Percentiles rank a stretch among this genome's conserved stretches.
These are phyloP conservation scores for Tenebrio molitor DNA, from an alignment of 1,140 invertebrate species.

Conservation along the genomic window DNA sequence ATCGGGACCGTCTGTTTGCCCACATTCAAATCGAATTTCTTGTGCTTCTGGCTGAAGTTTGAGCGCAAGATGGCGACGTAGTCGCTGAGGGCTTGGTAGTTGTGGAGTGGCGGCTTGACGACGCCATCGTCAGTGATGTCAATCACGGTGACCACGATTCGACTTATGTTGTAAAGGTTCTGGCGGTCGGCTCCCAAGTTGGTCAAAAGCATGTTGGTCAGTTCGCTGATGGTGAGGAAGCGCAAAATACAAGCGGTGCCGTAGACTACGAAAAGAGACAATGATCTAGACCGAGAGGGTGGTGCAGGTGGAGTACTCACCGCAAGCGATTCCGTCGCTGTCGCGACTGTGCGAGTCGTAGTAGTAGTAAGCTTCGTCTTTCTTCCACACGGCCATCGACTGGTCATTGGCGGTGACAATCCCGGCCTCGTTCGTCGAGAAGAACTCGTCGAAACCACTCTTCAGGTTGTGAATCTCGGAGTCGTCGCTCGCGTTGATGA, in stretches of 20 bases:
- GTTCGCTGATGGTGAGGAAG: constrained; percentile 30
- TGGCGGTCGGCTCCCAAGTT: constrained; percentile 49
- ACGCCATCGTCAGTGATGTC: constrained; percentile 49
- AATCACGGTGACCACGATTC: constrained; percentile 49
- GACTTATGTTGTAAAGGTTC: constrained; percentile 52
- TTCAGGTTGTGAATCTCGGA: constrained; percentile 65
- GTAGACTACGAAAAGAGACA: background rate
- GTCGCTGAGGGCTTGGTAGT: constrained; percentile 56
- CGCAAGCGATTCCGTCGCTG: constrained; percentile 60
- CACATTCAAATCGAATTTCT: constrained; percentile 57
- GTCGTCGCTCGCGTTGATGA: constrained; percentile 62
- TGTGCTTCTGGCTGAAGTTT: constrained; percentile 49
- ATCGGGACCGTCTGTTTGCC: constrained; percentile 63
- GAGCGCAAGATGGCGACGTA: constrained; percentile 58
- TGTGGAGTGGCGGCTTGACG: constrained; percentile 54
- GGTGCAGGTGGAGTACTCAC: too few relatives aligned
- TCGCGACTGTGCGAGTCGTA: constrained; percentile 69
- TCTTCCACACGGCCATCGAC: constrained; percentile 65
- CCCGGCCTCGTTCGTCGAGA: constrained; percentile 64
- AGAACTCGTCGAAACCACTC: constrained; percentile 63
- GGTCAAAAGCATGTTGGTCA: constrained; percentile 42
- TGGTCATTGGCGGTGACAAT: constrained; percentile 66
- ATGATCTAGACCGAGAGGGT: too few relatives aligned
- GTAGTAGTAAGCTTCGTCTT: constrained; percentile 64
- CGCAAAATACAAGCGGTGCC: constrained; percentile 54